phyloP scores from a whole-genome alignment of 1,140 invertebrate genomes.

The Bradysia coprophila region DNA sequence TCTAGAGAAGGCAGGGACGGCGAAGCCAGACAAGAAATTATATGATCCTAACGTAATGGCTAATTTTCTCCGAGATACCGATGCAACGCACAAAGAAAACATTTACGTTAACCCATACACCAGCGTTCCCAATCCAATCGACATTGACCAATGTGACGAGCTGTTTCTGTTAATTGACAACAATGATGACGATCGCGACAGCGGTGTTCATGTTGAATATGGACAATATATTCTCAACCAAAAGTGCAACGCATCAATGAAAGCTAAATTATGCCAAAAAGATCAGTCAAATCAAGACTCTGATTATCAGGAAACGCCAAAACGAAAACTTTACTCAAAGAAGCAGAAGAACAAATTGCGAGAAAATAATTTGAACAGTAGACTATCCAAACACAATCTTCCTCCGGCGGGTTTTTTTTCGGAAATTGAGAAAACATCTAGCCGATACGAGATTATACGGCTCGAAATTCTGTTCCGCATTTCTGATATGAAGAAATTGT shows the following conservation, averaged over 20 bases:
- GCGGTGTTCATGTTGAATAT: background rate
- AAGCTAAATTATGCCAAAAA: background rate
- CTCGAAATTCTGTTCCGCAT: too few relatives aligned
- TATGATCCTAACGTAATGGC: too few relatives aligned
- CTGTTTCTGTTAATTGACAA: background rate
- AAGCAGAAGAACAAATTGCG: background rate
- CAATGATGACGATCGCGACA: background rate
- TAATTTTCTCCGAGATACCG: too few relatives aligned
- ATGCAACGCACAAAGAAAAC: too few relatives aligned
- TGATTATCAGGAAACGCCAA: background rate
- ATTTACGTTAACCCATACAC: too few relatives aligned
- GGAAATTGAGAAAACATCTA: too few relatives aligned
- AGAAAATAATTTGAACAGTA: background rate
- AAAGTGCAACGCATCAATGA: too few relatives aligned
- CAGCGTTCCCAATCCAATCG: too few relatives aligned
- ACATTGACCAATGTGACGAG: too few relatives aligned
- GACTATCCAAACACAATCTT: background rate
- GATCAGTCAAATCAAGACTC: background rate
- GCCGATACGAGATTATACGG: background rate
- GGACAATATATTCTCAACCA: slow-evolving; percentile 1
- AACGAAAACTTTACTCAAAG: background rate
- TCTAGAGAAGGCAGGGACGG: too few relatives aligned
- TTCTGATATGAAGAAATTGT: too few relatives aligned
- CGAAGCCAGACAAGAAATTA: too few relatives aligned
- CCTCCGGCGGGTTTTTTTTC: background rate